Conservation (phyloP, 1,140 invertebrate species). For the Caenorhabditis latens region DNA sequence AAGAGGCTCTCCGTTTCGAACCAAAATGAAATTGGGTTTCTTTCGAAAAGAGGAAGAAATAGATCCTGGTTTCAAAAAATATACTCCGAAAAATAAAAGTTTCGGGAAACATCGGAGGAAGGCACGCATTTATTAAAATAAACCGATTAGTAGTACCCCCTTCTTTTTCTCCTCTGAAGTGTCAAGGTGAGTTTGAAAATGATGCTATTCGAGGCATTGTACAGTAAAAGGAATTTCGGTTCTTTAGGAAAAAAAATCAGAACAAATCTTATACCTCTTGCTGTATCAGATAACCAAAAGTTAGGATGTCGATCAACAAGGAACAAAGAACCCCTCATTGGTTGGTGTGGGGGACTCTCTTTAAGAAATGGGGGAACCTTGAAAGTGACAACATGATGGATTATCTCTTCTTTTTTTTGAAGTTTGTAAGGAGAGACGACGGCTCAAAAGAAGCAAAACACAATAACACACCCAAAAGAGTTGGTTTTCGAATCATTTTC, state of each 20-base stretch:
- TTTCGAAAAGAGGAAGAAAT: background rate
- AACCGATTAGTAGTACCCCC: conserved; percentile 37
- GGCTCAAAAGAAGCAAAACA: background rate
- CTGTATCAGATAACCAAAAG: too few relatives aligned
- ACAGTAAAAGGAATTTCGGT: too few relatives aligned
- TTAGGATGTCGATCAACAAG: too few relatives aligned
- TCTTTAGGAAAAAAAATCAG: too few relatives aligned
- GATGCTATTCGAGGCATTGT: background rate
- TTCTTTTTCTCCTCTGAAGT: background rate
- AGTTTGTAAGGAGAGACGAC: background rate
- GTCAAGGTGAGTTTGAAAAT: background rate
- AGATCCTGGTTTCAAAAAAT: background rate
- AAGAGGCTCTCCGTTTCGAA: background rate
- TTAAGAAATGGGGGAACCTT: too few relatives aligned
- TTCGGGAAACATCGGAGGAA: background rate
- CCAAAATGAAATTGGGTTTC: conserved; percentile 24
- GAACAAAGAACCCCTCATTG: too few relatives aligned
- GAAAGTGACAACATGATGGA: conserved; percentile 51
- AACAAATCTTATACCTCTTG: too few relatives aligned
- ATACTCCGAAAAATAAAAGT: background rate
- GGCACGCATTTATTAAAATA: conserved; percentile 49
- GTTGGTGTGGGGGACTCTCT: too few relatives aligned
- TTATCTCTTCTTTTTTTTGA: background rate
- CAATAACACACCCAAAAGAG: background rate
- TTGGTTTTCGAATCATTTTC: too few relatives aligned